These are phyloP conservation scores for Pristionchus exspectatus DNA, from an alignment of 2,888 invertebrate genomes.

Conservation along the genomic window DNA sequence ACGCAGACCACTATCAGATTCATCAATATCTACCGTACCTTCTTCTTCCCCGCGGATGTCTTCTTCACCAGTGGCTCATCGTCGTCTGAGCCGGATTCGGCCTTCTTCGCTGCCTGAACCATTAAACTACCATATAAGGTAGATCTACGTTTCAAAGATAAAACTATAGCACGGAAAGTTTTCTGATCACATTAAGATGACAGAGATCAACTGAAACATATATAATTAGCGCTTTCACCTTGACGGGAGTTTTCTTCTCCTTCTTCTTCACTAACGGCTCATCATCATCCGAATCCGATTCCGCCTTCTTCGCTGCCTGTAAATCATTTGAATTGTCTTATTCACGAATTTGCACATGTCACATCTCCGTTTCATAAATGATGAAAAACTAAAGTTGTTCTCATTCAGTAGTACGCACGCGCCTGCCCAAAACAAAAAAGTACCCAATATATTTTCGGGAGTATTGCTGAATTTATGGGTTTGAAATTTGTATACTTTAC, in stretches of 20 bases:
- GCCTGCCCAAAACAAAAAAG: too few species aligned
- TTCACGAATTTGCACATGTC: not conserved
- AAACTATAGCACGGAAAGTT: not conserved
- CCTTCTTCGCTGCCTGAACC: not conserved
- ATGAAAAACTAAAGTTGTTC: too few species aligned
- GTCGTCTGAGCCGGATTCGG: not conserved
- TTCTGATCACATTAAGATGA: not conserved
- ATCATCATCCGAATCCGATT: not conserved
- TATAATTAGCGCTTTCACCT: not conserved
- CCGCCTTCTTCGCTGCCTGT: not conserved
- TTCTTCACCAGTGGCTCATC: constrained; percentile 26
- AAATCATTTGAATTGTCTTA: too few species aligned
- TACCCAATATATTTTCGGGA: too few species aligned
- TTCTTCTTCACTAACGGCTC: constrained; percentile 1
- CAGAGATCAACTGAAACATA: too few species aligned
- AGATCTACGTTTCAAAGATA: too few species aligned
- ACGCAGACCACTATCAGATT: too few species aligned
- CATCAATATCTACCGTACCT: too few species aligned
- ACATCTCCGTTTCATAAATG: not conserved
- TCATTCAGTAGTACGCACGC: too few species aligned
- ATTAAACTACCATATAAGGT: not conserved
- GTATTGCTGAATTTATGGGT: too few species aligned
- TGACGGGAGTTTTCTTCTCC: not conserved
- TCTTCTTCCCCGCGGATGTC: not conserved
- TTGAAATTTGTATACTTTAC: too few species aligned